phyloP scores from a whole-genome alignment of 2,113 vertebrate genomes.

The Campylomormyrus numenius region DNA sequence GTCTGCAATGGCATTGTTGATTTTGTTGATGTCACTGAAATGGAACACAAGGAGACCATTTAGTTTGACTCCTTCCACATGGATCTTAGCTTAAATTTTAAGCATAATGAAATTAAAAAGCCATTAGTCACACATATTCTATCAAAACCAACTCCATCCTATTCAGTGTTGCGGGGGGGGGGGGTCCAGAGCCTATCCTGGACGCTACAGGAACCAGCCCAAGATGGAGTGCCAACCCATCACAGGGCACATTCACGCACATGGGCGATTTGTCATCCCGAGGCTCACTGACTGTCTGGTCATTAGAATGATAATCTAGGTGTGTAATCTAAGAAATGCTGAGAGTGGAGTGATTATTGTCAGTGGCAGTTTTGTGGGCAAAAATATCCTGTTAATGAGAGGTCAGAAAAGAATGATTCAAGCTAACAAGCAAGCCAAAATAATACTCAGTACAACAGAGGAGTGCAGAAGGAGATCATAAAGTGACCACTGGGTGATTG shows the following conservation, averaged over 20 bases:
- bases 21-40: conserved; percentile 63
- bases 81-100: neutral
- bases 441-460: neutral
- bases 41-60: neutral
- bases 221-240: neutral
- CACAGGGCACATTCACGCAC: neutral
- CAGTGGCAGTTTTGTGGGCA: neutral
- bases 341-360: neutral
- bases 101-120: neutral
- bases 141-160: neutral
- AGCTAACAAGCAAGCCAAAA: neutral
- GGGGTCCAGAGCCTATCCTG: neutral
- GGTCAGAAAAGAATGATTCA: neutral
- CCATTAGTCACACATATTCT: neutral
- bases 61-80: neutral
- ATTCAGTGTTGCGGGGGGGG: neutral
- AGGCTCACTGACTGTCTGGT: neutral
- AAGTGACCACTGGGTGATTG: neutral
- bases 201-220: neutral
- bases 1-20: conserved; percentile 65
- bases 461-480: neutral
- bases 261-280: neutral
- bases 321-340: neutral
- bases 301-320: neutral
- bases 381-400: neutral